These are phyloP conservation scores for Ranitomeya imitator DNA, from an alignment of 2,113 vertebrate genomes.

Conservation along the genomic window DNA sequence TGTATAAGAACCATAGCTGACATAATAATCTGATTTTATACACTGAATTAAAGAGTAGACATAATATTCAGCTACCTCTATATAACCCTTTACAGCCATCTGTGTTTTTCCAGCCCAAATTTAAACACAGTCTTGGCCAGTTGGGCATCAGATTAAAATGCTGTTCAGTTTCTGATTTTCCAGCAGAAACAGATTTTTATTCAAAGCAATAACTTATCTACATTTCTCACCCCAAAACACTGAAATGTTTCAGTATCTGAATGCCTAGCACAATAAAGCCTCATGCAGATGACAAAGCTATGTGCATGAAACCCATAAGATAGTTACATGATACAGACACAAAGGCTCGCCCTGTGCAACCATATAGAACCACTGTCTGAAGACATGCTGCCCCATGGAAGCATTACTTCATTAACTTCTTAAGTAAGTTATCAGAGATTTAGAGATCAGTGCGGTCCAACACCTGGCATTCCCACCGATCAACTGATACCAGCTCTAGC, in stretches of 20 bases:
- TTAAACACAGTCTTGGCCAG: not conserved
- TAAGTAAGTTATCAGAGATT: too few relatives aligned
- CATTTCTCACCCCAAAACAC: slow-evolving; percentile 1
- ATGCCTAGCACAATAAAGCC: not conserved
- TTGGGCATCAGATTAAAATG: slow-evolving; percentile 7
- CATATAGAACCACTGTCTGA: not conserved
- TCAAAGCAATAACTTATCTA: not conserved
- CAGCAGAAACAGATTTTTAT: not conserved
- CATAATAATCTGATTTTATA: not conserved
- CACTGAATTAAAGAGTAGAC: not conserved
- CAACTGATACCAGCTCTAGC: too few relatives aligned
- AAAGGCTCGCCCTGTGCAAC: not conserved
- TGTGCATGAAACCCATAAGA: not conserved
- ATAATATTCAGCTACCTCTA: not conserved
- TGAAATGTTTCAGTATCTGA: not conserved
- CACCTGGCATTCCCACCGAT: too few relatives aligned
- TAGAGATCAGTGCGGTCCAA: too few relatives aligned
- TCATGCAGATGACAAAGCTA: not conserved
- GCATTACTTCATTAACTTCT: not conserved
- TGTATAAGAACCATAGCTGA: not conserved
- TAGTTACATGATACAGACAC: not conserved
- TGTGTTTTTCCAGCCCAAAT: not conserved
- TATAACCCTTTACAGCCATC: not conserved
- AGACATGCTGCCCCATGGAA: not conserved
- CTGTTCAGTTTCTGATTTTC: not conserved